Conservation (phyloP, 2,888 invertebrate genomes). For the Monopis laevigella region DNA sequence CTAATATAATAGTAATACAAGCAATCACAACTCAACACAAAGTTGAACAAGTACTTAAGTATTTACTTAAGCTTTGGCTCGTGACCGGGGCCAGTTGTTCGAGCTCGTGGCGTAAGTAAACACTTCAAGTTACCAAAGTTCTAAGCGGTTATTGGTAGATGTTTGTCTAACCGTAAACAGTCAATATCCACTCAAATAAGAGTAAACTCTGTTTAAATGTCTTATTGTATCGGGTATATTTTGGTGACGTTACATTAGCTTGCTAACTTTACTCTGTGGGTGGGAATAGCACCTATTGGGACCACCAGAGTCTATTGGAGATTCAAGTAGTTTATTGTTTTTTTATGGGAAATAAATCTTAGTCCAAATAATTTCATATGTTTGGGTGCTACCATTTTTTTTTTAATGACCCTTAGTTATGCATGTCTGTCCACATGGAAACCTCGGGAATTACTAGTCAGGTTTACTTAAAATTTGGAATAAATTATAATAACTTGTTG, state of each 20-base stretch:
- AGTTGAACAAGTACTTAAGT: not conserved
- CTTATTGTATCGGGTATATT: no score
- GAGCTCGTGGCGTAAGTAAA: not conserved
- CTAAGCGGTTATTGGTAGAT: slow-evolving; percentile 30
- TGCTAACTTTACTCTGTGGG: slow-evolving; percentile 31
- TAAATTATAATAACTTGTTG: no score
- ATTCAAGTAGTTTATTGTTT: not conserved
- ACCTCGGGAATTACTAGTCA: no score
- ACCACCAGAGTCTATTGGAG: not conserved
- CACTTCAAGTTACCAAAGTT: not conserved
- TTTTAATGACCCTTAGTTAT: no score
- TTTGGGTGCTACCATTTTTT: no score
- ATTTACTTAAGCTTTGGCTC: slow-evolving; percentile 10
- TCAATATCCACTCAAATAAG: slow-evolving; percentile 38
- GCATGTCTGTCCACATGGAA: no score
- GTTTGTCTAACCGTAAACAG: slow-evolving; percentile 41
- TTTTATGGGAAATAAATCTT: no score
- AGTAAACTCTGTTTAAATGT: slow-evolving; percentile 43
- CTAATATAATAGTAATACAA: no score
- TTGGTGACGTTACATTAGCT: slow-evolving; percentile 33
- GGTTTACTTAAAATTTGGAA: no score
- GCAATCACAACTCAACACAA: not conserved
- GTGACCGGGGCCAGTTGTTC: slow-evolving; percentile 1
- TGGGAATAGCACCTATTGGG: not conserved
- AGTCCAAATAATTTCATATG: no score